These are phyloP conservation scores for Zosterops hypoxanthus DNA, from an alignment of 2,113 vertebrate genomes.

Conservation along the genomic window DNA sequence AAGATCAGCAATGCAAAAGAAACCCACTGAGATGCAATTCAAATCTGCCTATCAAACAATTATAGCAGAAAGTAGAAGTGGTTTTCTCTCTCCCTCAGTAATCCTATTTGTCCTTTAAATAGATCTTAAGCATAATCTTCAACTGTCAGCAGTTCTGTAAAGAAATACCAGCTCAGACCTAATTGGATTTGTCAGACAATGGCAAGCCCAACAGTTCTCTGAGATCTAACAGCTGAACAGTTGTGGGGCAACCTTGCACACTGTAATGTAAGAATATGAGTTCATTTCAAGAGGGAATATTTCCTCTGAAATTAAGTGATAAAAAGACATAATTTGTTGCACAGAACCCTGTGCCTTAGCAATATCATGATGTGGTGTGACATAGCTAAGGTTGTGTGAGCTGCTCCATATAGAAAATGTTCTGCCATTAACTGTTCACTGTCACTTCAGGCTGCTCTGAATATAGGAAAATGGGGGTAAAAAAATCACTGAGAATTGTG, in stretches of 20 bases:
- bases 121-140: constrained; percentile 29
- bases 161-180: constrained; percentile 30
- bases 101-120: constrained; percentile 40
- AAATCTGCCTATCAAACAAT: neutral
- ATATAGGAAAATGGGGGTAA: neutral
- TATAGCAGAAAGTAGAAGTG: neutral
- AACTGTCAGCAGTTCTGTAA: constrained; percentile 50
- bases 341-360: neutral
- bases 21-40: neutral
- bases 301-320: neutral
- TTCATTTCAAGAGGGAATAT: neutral
- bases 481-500: neutral
- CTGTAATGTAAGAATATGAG: neutral
- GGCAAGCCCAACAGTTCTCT: neutral
- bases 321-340: neutral
- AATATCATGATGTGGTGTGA: neutral
- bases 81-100: neutral
- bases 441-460: neutral
- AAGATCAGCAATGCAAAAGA: neutral
- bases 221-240: neutral
- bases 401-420: neutral
- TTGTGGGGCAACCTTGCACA: neutral
- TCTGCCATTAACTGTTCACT: neutral
- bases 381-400: neutral
- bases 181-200: constrained; percentile 56